Evolutionary conservation across 2,113 vertebrate species (phyloP), one percentile per base, ranked within the genome.

Genomic region (Grallaria varia): DNA sequence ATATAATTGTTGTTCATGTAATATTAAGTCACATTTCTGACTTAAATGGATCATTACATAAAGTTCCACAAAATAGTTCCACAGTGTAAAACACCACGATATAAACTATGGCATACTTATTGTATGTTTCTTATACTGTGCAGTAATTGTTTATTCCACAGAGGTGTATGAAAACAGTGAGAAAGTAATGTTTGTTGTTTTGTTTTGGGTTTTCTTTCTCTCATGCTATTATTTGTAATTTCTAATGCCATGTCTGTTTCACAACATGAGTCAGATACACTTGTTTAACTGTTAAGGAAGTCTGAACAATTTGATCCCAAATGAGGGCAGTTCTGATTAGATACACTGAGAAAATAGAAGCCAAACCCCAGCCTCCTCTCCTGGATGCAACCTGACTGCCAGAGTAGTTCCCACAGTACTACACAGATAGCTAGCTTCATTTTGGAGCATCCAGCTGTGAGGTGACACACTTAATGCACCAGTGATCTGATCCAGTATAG

Each of bases 401-500:
- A 56, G 60, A 90, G 85, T 37, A 78, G 83, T 68, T 94, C 83
- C 76, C 76, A 84, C 79, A 74, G 79, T 14, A 86, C 87, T 86
- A 4, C 52, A 52, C 50, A 90, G 85, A 74, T 12, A 97, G 93
- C 76, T 24, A 15, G 79, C 92, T 93, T 96, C 90, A 90, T 95
- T 96, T 95, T 94, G 96, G 95, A 95, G 92, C 90, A 94, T 78
- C 96, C 95, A 96, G 93, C 92, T 97, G 96, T 96, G 96, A 96
- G 96, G 95, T 94, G 95, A 95, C 95, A 95, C 95, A 96, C 95
- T 93, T 95, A 93, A 96, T 96, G 95, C 95, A 97, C 93, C 90
- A 96, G 44, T 72, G 76, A 88, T 94, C 92, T 94, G 88, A 97
- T 95, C 90, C 83, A 93, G 92, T 72, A 90, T 39, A 94, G 93